Percentiles rank a stretch among this genome's conserved stretches.
These are phyloP conservation scores for Drosophila guanche DNA, from an alignment of 1,140 invertebrate species.

Conservation along the genomic window DNA sequence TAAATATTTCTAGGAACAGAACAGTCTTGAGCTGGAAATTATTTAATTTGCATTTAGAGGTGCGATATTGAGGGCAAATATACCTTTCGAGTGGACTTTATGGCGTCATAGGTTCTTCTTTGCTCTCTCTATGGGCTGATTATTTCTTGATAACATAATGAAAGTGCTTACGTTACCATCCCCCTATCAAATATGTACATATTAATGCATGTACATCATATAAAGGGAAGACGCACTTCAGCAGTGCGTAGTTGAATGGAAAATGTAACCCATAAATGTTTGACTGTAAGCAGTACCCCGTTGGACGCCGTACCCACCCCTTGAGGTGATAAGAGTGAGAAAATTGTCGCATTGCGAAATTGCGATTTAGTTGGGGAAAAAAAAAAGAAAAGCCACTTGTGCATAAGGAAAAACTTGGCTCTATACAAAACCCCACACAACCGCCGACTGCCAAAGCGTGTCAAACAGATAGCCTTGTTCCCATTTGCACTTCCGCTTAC, in stretches of 20 bases:
- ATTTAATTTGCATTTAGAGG: too few relatives aligned
- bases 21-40: too few relatives aligned
- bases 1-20: too few relatives aligned
- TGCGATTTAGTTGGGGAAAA: not conserved
- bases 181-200: not conserved
- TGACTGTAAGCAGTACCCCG: too few relatives aligned
- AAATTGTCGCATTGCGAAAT: conserved; percentile 27
- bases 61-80: too few relatives aligned
- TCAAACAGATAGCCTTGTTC: too few relatives aligned
- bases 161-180: not conserved
- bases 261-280: not conserved
- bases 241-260: not conserved
- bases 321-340: conserved; percentile 1
- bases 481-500: too few relatives aligned
- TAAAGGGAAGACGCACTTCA: not conserved
- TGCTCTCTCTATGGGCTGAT: not conserved
- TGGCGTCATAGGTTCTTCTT: not conserved
- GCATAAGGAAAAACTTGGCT: too few relatives aligned
- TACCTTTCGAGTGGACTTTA: not conserved
- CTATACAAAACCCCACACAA: too few relatives aligned
- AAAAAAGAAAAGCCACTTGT: not conserved
- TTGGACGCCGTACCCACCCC: too few relatives aligned
- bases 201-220: not conserved
- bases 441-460: too few relatives aligned
- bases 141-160: conserved; percentile 7